Conservation (phyloP, 2,797 vertebrate species). For the Protonibea diacanthus region DNA sequence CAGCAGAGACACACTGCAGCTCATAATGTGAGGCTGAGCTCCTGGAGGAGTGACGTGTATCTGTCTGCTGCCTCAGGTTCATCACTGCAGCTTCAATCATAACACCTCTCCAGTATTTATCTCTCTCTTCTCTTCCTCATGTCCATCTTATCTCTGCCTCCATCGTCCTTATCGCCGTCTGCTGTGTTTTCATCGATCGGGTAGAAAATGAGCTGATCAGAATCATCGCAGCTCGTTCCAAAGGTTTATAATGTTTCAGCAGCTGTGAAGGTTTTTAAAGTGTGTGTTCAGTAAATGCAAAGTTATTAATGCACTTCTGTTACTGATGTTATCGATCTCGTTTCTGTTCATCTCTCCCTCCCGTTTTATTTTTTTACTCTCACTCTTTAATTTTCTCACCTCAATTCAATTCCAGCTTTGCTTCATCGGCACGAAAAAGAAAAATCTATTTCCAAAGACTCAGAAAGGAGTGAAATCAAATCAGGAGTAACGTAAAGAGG, state of each 20-base stretch:
- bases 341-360: conserved; percentile 32
- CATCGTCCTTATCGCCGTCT: background rate
- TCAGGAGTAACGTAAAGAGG: background rate
- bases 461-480: background rate
- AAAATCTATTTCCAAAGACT: background rate
- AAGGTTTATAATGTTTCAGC: background rate
- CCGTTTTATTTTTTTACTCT: background rate
- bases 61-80: conserved; percentile 15
- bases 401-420: background rate
- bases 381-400: conserved; percentile 13
- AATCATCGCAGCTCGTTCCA: background rate
- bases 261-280: background rate
- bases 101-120: background rate
- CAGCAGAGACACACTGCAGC: conserved; percentile 6
- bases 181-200: conserved; percentile 7
- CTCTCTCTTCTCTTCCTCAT: background rate
- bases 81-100: conserved; percentile 13
- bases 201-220: background rate
- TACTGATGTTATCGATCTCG: conserved; percentile 34
- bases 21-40: conserved; percentile 28
- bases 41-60: background rate
- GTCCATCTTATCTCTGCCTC: background rate
- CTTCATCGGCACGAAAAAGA: conserved; percentile 11
- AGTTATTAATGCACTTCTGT: conserved; percentile 18
- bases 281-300: background rate